A percentile compares a stretch with the other conserved stretches of the same genome.
These are phyloP conservation scores for Symphodus melops DNA, from an alignment of 2,113 vertebrate species.

Conservation along the genomic window DNA sequence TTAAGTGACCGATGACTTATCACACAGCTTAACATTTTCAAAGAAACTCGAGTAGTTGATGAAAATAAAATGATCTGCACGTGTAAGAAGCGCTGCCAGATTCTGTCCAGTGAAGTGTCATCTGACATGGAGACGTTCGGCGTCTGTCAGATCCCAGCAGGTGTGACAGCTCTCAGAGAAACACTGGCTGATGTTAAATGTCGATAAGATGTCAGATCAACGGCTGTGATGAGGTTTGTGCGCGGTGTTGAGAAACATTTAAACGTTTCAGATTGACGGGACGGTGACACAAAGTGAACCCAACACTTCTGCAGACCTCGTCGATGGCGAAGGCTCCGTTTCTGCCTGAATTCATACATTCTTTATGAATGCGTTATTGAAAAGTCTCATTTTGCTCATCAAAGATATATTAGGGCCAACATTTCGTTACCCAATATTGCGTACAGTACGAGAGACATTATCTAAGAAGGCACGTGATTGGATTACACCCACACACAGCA, in stretches of 20 bases:
- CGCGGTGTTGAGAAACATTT: slow-evolving; percentile 6
- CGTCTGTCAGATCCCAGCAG: slow-evolving; percentile 39
- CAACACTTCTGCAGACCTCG: slow-evolving; percentile 41
- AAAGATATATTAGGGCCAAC: slow-evolving; percentile 68
- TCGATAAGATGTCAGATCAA: slow-evolving; percentile 63
- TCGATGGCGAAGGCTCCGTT: slow-evolving; percentile 27
- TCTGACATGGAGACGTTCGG: slow-evolving; percentile 21
- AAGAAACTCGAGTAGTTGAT: too few relatives aligned
- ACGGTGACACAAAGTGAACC: slow-evolving; percentile 67
- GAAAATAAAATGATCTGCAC: slow-evolving; percentile 21
- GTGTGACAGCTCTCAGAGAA: slow-evolving; percentile 55
- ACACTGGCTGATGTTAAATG: slow-evolving; percentile 52
- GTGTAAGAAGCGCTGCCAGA: slow-evolving; percentile 21
- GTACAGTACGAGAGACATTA: slow-evolving; percentile 56
- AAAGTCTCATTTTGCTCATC: slow-evolving; percentile 76
- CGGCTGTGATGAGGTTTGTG: slow-evolving; percentile 37
- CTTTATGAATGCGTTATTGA: slow-evolving; percentile 82
- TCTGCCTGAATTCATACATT: slow-evolving; percentile 74
- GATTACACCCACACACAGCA: slow-evolving; percentile 74
- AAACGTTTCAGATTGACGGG: slow-evolving; percentile 4
- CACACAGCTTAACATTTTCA: too few relatives aligned
- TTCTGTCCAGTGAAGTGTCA: slow-evolving; percentile 41
- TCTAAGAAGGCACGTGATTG: slow-evolving; percentile 72
- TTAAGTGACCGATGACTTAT: too few relatives aligned
- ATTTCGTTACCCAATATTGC: slow-evolving; percentile 64